Evolutionary conservation across 2,113 vertebrate species (phyloP), one percentile per base, ranked within the genome.

Genomic region (Mesitornis unicolor): DNA sequence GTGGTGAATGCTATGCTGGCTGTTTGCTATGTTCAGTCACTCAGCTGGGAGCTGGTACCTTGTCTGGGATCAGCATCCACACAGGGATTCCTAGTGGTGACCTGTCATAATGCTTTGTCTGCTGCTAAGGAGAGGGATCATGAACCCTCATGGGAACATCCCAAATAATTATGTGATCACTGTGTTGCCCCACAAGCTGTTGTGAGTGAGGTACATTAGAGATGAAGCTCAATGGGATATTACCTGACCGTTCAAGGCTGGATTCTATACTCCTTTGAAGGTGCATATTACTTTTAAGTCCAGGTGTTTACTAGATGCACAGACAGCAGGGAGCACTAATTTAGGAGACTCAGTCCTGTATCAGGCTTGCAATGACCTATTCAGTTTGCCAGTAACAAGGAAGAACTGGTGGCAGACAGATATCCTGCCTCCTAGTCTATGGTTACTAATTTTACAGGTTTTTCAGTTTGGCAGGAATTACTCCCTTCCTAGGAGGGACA

Each of bases 1-100:
- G 51, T 21, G 61, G 10, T n/a, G 36, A 50, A 17, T 12, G 33
- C 8, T 68, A 47, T 33, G 17, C 31, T 38, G 51, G 6, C 22
- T 54, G 10, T 51, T 36, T 65, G 15, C 13, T 33, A 10, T 7
- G 9, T 59, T n/a, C 31, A 24, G 10, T 35, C 38, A 18, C 43
- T 67, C 35, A 35, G 1, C 0, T 38, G 38, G 38, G 31, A 80
- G 6, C 13, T 16, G n/a, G 9, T 24, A 19, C 42, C 5, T 71
- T 29, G 21, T 21, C 43, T 28, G 74, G 43, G 13, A 42, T 45
- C 43, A 31, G 14, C 35, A 45, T 2, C 4, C 31, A 36, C 35
- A 73, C 35, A 69, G 29, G 35, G 74, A 50, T 54, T 90, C 50
- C 40, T 31, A 16, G 33, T 10, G 21, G 17, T 33, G 20, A 48